Evolutionary conservation across 2,113 vertebrate species (phyloP), one percentile per base, ranked within the genome.

Genomic region (Maccullochella peelii): DNA sequence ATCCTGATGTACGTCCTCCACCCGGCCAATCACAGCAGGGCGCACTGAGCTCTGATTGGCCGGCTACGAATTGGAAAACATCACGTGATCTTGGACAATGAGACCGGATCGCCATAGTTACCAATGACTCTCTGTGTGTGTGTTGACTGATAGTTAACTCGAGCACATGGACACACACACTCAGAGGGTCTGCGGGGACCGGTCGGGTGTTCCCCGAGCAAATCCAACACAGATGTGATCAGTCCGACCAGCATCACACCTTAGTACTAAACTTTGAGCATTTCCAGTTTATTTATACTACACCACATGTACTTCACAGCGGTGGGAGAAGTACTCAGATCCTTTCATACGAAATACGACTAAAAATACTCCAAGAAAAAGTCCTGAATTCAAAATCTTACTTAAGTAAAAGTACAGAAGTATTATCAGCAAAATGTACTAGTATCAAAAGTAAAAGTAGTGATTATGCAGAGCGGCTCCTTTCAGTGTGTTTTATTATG

Each of bases 141-240:
- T 33, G 70, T 33, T 77, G 72, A 69, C 27, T 66, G 5, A 30
- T 61, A 36, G 68, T 65, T 4, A 36, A 33, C n/a, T 27, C 1
- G 11, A 81, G 69, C 84, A 86, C 78, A 69, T 58, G 73, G 33
- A 23, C 57, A 49, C 38, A 61, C 57, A 74, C 57, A 63, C 74
- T 66, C 74, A 20, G 3, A 8, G 50, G 0, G 55, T 58, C 67
- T 18, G 0, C 4, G 5, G 81, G 86, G 86, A 88, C 1, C 8
- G 6, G 49, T 3, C 21, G 86, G 89, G 89, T 84, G 89, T 92
- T 92, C 30, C 73, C 82, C 63, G 4, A 20, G 23, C 54, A 69
- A 85, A 92, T 82, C 2, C 2, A 85, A 78, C 30, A 49, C 89
- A 92, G 86, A 79, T 92, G 89, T 81, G 81, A 57, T 77, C 67